Evolutionary conservation across 2,797 vertebrate species (phyloP).

Genomic region (Leptatherina wallacei): DNA sequence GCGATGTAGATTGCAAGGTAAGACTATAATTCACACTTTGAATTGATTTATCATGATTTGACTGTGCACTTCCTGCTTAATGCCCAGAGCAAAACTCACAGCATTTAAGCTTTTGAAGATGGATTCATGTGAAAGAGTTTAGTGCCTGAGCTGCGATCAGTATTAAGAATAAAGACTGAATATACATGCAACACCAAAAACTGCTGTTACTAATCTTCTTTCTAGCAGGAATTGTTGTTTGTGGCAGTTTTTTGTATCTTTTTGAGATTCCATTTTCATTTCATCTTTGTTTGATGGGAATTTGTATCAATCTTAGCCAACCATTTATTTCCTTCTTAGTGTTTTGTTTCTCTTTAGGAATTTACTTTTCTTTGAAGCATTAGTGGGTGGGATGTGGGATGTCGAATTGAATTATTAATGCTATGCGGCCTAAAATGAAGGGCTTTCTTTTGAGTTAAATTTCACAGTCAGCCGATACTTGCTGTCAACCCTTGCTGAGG

Average conservation of each 20-base stretch:
- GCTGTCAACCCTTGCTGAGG: slow-evolving; percentile 61
- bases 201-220: slow-evolving; percentile 40
- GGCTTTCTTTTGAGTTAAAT: slow-evolving; percentile 65
- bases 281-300: slow-evolving; percentile 40
- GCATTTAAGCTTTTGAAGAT: slow-evolving; percentile 42
- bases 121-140: slow-evolving; percentile 34
- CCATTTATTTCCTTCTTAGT: slow-evolving; percentile 38
- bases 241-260: slow-evolving; percentile 14
- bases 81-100: slow-evolving; percentile 41
- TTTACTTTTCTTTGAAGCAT: slow-evolving; percentile 65
- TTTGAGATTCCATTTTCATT: slow-evolving; percentile 27
- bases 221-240: background rate
- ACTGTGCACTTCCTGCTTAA: slow-evolving; percentile 51
- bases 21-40: slow-evolving; percentile 67
- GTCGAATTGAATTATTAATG: slow-evolving; percentile 64
- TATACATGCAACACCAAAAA: background rate
- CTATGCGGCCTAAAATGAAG: slow-evolving; percentile 63
- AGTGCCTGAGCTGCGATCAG: slow-evolving; percentile 30
- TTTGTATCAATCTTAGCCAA: slow-evolving; percentile 37
- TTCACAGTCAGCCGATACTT: slow-evolving; percentile 66
- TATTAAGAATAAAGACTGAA: slow-evolving; percentile 37
- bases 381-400: slow-evolving; percentile 55
- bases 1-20: slow-evolving; percentile 56
- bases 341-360: slow-evolving; percentile 48
- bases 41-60: slow-evolving; percentile 73